Percentiles rank a stretch among this genome's conserved stretches.
These are phyloP conservation scores for Blastobasis lacticolella DNA, from an alignment of 2,888 invertebrate genomes.

Conservation along the genomic window DNA sequence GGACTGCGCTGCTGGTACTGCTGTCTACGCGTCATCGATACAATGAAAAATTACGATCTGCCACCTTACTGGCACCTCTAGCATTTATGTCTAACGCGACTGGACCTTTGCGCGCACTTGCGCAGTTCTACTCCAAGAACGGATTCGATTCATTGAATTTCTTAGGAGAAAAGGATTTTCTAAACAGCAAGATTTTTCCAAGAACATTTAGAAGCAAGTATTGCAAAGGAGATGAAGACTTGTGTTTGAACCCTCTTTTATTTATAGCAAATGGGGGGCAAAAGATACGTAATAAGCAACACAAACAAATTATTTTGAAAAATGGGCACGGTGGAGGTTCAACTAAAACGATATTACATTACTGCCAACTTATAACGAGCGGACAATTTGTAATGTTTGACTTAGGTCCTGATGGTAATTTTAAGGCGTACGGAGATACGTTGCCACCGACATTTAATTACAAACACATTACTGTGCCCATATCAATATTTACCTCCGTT, in stretches of 20 bases:
- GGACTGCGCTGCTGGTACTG: constrained; percentile 34
- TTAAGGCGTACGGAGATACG: constrained; percentile 17
- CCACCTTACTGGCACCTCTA: constrained; percentile 34
- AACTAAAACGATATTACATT: constrained; percentile 35
- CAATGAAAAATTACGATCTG: constrained; percentile 28
- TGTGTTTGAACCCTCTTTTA: constrained; percentile 29
- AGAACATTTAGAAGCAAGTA: constrained; percentile 21
- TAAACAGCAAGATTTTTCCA: constrained; percentile 17
- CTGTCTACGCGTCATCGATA: constrained; percentile 29
- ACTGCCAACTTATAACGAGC: constrained; percentile 31
- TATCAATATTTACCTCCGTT: constrained; percentile 28
- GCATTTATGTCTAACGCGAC: constrained; percentile 33
- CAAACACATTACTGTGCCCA: constrained; percentile 21
- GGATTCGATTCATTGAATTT: constrained; percentile 17
- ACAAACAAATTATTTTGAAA: constrained; percentile 16
- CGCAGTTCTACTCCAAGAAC: constrained; percentile 20
- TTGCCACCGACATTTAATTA: constrained; percentile 25
- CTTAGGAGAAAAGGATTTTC: constrained; percentile 24
- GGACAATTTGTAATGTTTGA: constrained; percentile 34
- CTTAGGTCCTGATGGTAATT: constrained; percentile 19
- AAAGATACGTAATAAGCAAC: constrained; percentile 11
- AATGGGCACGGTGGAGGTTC: constrained; percentile 29
- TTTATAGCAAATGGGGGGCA: constrained; percentile 29
- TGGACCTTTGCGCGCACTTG: constrained; percentile 31
- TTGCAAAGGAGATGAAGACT: constrained; percentile 21